These are phyloP conservation scores for Bathynomus jamesi DNA, from an alignment of 1,140 invertebrate species.

Conservation along the genomic window DNA sequence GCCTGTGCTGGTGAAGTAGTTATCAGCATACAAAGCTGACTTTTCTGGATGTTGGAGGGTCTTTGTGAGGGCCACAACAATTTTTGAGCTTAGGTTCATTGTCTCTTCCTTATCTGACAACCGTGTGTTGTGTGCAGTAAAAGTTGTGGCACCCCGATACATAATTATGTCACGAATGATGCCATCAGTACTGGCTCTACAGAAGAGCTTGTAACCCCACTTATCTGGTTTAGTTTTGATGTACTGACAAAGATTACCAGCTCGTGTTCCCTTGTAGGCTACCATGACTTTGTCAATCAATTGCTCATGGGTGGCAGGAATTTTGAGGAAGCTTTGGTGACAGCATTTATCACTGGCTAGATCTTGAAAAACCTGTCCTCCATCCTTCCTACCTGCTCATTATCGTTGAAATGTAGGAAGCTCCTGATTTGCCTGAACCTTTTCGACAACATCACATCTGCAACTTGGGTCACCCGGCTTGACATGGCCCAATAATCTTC, in stretches of 20 bases:
- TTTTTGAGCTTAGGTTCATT: too few relatives aligned
- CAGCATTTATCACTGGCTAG: background rate
- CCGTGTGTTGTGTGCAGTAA: too few relatives aligned
- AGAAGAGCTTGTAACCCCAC: background rate
- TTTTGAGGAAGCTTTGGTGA: background rate
- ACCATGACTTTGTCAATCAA: background rate
- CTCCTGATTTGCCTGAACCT: background rate
- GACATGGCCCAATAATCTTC: background rate
- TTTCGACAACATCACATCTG: background rate
- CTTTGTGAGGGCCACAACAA: too few relatives aligned
- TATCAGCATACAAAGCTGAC: too few relatives aligned
- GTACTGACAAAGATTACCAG: too few relatives aligned
- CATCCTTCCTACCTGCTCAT: background rate
- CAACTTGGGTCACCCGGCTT: background rate
- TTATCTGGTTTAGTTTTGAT: background rate
- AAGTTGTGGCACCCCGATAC: background rate
- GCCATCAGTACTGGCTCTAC: background rate
- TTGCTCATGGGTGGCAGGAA: background rate
- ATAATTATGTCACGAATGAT: background rate
- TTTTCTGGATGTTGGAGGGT: too few relatives aligned
- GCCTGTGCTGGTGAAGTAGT: too few relatives aligned
- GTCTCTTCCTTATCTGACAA: too few relatives aligned
- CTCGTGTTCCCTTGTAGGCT: background rate
- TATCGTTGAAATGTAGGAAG: slow-evolving; percentile 1
- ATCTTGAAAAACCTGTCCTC: slow-evolving; percentile 1